These are phyloP conservation scores for Magallana nippona DNA, from an alignment of 2,888 invertebrate species.

Conservation along the genomic window DNA sequence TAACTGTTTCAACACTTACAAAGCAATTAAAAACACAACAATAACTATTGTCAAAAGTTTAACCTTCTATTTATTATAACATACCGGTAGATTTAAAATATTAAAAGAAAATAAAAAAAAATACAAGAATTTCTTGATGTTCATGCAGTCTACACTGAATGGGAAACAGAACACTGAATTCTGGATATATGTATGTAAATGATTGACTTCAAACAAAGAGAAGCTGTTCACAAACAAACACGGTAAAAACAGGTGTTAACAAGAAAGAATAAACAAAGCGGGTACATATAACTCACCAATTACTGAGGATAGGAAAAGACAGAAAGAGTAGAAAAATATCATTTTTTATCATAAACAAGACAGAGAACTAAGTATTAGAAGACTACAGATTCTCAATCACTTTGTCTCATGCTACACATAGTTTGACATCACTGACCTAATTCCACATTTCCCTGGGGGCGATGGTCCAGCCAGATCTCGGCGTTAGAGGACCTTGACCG, in stretches of 20 bases:
- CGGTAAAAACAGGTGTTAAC: too few relatives aligned
- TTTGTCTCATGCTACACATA: neutral
- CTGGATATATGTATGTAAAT: neutral
- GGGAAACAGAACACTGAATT: neutral
- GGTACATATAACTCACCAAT: neutral
- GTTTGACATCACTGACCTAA: conserved; percentile 79
- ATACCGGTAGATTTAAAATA: too few relatives aligned
- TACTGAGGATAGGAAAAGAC: neutral
- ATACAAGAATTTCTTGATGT: too few relatives aligned
- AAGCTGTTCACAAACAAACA: neutral
- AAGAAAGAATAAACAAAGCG: neutral
- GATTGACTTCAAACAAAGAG: neutral
- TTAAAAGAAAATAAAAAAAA: too few relatives aligned
- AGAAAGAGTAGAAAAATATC: neutral
- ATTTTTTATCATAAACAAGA: too few relatives aligned
- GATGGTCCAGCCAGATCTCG: conserved; percentile 93
- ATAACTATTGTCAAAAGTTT: too few relatives aligned
- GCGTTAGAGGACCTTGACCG: conserved; percentile 89
- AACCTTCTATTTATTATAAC: too few relatives aligned
- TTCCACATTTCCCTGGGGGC: conserved; percentile 86
- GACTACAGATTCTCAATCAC: too few relatives aligned
- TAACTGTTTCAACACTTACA: too few relatives aligned
- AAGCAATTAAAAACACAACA: too few relatives aligned
- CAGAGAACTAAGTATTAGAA: too few relatives aligned
- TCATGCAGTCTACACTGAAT: too few relatives aligned